A percentile compares a stretch with the other conserved stretches of the same genome.
Evolutionary conservation across 2,797 vertebrate species (phyloP).

Genomic region (Decapterus maruadsi): DNA sequence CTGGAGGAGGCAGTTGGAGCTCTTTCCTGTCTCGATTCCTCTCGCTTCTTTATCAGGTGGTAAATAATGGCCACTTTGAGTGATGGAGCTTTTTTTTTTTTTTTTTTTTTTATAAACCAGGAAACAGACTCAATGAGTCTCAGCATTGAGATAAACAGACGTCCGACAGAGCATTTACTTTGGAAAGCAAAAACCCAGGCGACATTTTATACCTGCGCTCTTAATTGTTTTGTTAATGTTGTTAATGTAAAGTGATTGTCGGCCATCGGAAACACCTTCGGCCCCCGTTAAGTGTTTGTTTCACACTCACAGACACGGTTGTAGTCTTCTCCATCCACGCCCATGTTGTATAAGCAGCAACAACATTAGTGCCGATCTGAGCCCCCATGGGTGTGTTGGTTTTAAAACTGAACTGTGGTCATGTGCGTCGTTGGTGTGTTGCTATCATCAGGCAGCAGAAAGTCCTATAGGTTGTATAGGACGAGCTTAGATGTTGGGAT

Average conservation of each 20-base stretch:
- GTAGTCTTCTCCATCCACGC: no score
- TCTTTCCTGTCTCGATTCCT: conserved; percentile 26
- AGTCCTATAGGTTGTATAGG: no score
- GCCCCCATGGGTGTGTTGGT: no score
- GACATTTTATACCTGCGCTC: background rate
- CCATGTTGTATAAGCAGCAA: no score
- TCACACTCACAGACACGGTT: no score
- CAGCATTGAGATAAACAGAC: background rate
- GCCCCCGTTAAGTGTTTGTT: no score
- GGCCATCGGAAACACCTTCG: background rate
- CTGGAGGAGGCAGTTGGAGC: conserved; percentile 13
- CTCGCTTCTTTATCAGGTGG: conserved; percentile 20
- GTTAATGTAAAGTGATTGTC: background rate
- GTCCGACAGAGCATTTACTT: background rate
- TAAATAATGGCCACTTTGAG: conserved; percentile 16
- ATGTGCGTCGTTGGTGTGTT: no score
- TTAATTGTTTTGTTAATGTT: background rate
- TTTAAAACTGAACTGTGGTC: no score
- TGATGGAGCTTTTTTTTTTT: background rate
- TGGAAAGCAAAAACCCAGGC: background rate
- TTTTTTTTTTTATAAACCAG: conserved; percentile 8
- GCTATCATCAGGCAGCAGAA: no score
- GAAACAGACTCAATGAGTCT: background rate
- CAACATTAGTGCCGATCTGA: no score
- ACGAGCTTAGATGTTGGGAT: no score